These are phyloP conservation scores for Machimus atricapillus DNA, from an alignment of 2,888 invertebrate genomes.

Conservation along the genomic window DNA sequence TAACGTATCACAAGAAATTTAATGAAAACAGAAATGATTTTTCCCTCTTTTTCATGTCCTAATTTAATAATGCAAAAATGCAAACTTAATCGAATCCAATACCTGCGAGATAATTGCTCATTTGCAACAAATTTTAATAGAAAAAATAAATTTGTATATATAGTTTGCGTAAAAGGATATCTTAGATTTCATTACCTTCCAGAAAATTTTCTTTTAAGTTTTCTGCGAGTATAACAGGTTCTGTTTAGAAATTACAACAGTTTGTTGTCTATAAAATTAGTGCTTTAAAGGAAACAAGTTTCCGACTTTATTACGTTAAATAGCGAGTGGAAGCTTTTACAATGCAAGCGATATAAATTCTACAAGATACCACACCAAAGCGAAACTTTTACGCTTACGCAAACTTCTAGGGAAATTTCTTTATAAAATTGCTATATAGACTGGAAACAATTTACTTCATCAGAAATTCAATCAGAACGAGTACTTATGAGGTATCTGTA, in stretches of 20 bases:
- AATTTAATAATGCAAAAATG: no score
- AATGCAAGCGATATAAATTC: not conserved
- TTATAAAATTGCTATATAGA: not conserved
- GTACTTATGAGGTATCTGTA: not conserved
- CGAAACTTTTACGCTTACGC: not conserved
- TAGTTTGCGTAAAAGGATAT: not conserved
- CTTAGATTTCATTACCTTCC: not conserved
- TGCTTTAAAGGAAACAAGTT: not conserved
- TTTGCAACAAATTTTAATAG: no score
- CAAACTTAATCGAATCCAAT: no score
- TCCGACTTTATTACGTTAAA: not conserved
- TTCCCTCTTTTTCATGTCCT: no score
- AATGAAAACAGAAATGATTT: no score
- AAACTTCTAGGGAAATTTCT: not conserved
- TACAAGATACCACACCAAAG: not conserved
- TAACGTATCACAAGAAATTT: no score
- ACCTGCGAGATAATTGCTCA: no score
- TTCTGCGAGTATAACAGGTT: not conserved
- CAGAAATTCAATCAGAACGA: not conserved
- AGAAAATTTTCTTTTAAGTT: not conserved
- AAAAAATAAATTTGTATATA: not conserved
- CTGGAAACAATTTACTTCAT: not conserved
- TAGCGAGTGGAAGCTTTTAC: not conserved
- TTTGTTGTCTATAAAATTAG: not conserved
- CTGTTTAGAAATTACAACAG: not conserved